These are phyloP conservation scores for Anagrus nilaparvatae DNA, from an alignment of 1,140 invertebrate genomes.

Conservation along the genomic window DNA sequence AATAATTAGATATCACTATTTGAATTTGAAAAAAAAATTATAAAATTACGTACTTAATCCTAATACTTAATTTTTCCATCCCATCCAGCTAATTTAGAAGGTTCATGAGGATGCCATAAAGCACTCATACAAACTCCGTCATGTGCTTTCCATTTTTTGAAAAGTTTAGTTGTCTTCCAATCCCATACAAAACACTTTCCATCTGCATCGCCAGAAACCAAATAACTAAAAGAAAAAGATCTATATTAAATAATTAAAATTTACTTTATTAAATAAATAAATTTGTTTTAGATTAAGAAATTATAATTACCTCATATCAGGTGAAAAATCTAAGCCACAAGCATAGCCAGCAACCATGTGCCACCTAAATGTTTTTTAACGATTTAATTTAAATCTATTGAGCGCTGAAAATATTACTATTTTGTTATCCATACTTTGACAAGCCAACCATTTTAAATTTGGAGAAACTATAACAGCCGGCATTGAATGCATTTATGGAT, in stretches of 20 bases:
- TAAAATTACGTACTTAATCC: too few relatives aligned
- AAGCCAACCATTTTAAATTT: conserved; percentile 98
- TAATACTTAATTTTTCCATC: conserved; percentile 97
- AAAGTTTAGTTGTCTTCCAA: conserved; percentile 97
- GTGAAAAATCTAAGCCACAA: conserved; percentile 93
- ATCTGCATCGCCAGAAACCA: conserved; percentile 98
- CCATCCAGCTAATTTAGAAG: conserved; percentile 95
- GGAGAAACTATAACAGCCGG: conserved; percentile 89
- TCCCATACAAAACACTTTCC: conserved; percentile 99
- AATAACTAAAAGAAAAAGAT: conserved; percentile 65
- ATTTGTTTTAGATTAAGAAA: too few relatives aligned
- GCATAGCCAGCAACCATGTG: conserved; percentile 99
- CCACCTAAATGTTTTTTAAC: conserved; percentile 95
- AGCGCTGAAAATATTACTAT: conserved; percentile 95
- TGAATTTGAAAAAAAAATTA: too few relatives aligned
- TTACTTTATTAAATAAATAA: too few relatives aligned
- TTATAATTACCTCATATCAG: conserved; percentile 97
- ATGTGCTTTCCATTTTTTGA: conserved; percentile 98
- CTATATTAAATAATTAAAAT: too few relatives aligned
- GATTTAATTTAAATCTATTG: conserved; percentile 94
- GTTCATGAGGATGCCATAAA: conserved; percentile 98
- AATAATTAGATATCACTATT: too few relatives aligned
- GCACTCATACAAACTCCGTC: conserved; percentile 91
- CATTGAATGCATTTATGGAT: conserved; percentile 99
- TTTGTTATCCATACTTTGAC: conserved; percentile 99